Base-by-base conservation (phyloP, 1,140 invertebrate genomes). In the Scaptomyza pallida region DNA sequence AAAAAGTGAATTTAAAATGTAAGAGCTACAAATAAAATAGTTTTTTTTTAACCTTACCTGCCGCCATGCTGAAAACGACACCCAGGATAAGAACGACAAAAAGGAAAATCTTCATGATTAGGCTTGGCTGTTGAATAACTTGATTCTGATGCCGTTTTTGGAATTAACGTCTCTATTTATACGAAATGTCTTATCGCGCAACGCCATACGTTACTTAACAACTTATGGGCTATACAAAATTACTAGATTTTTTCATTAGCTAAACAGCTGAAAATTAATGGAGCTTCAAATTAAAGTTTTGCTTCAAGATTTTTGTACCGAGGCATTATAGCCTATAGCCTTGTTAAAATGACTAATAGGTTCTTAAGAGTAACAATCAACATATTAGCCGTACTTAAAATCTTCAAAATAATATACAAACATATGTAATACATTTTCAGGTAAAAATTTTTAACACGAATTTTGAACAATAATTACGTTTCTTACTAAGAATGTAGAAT, bases 81-180 rank as follows among this genome's bases (percentile, higher is more conserved):
- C 64, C 57, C 12, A 85, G 30, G 41, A 80, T 10, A 10, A 86
- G 43, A 17, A 62, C 54, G 48, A 54, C 59, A 21, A 80, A 19
- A 5, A 68, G 19, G 19, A 74, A 44, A 35, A 78, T 56, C 50
- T 82, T 81, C 78, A 81, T 81, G 37, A 12, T 63, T 65, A 19
- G 16, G 37, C 43, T 85, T 48, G 33, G 5, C 40, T 70, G 72
- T 17, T 54, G 41, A 48, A 50, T 62, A 52, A 61, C 33, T 17
- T 56, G 62, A 19, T 63, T 70, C 68, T 85, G 81, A 69, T 69
- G 55, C 30, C 19, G n/a, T n/a, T n/a, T 5, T 40, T 45, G 5
- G 8, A 2, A n/a, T n/a, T 3, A 8, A 43, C 35, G 0, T 30
- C 17, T 43, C 10, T 57, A 55, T 81, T 64, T 81, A 81, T 81